These are phyloP conservation scores for Hydrolagus affinis DNA, from an alignment of 2,113 vertebrate genomes.

Conservation along the genomic window DNA sequence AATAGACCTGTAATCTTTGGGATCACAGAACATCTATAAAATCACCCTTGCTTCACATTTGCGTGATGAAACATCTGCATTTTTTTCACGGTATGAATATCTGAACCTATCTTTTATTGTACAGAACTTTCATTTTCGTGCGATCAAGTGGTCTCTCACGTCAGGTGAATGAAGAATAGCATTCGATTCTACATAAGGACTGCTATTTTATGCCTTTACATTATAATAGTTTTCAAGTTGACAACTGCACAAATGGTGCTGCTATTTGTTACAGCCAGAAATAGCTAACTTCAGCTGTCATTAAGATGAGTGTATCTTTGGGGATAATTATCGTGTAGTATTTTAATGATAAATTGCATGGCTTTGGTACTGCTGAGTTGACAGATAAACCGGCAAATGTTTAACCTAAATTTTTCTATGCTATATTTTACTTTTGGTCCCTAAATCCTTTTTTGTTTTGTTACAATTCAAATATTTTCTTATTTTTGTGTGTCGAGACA, in stretches of 20 bases:
- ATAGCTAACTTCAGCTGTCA: not conserved
- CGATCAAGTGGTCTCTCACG: no score
- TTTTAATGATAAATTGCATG: constrained; percentile 3
- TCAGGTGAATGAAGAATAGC: not conserved
- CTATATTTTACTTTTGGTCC: not conserved
- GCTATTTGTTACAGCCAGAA: not conserved
- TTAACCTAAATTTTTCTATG: not conserved
- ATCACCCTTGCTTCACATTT: no score
- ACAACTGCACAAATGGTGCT: not conserved
- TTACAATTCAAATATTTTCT: not conserved
- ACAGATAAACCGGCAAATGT: not conserved
- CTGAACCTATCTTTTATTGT: no score
- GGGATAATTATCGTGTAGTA: not conserved
- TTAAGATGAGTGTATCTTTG: not conserved
- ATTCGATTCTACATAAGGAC: not conserved
- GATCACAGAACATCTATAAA: no score
- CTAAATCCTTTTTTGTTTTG: constrained; percentile 16
- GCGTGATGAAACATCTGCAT: no score
- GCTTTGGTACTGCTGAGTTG: not conserved
- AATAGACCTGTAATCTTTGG: no score
- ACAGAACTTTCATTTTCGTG: no score
- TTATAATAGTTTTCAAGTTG: not conserved
- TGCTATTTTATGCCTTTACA: not conserved
- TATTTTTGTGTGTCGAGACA: not conserved
- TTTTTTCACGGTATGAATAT: no score